Evolutionary conservation across 1,140 invertebrate species (phyloP).

Genomic region (Grapholita molesta): DNA sequence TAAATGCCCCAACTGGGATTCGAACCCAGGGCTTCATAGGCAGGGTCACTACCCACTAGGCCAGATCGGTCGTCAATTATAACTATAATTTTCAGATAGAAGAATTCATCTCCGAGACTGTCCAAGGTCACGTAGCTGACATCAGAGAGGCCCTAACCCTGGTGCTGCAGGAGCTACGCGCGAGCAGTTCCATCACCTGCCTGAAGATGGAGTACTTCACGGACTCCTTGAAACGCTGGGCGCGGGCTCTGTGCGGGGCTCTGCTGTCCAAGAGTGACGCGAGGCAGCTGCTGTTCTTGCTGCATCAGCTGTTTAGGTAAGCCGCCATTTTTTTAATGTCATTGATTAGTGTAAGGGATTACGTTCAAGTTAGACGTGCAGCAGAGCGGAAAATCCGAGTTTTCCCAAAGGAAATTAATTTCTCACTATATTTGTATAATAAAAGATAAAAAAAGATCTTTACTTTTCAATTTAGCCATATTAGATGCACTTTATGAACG

Average conservation of each 20-base stretch:
- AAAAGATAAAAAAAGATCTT: too few relatives aligned
- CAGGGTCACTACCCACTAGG: too few relatives aligned
- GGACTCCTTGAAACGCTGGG: conserved; percentile 53
- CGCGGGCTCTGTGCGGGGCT: conserved; percentile 36
- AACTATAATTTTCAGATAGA: conserved; percentile 61
- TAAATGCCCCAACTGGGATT: too few relatives aligned
- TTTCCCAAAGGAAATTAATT: too few relatives aligned
- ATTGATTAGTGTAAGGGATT: background rate
- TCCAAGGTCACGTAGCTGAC: conserved; percentile 37
- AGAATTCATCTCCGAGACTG: conserved; percentile 51
- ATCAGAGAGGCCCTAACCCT: conserved; percentile 54
- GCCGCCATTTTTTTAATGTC: background rate
- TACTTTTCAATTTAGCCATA: too few relatives aligned
- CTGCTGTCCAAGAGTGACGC: conserved; percentile 41
- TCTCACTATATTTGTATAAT: too few relatives aligned
- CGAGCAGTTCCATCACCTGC: conserved; percentile 41
- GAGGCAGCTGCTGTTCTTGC: conserved; percentile 50
- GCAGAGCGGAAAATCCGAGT: too few relatives aligned
- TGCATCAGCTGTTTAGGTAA: conserved; percentile 62
- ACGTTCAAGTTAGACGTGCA: too few relatives aligned
- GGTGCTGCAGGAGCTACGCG: conserved; percentile 47
- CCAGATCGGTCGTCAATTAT: too few relatives aligned
- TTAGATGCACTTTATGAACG: too few relatives aligned
- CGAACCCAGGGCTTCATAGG: too few relatives aligned
- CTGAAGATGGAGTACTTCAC: conserved; percentile 24